Percentiles rank a stretch among this genome's conserved stretches.
phyloP scores from a whole-genome alignment of 92 coral and sea anemone genomes.

The Chrysogorgia sp. region DNA sequence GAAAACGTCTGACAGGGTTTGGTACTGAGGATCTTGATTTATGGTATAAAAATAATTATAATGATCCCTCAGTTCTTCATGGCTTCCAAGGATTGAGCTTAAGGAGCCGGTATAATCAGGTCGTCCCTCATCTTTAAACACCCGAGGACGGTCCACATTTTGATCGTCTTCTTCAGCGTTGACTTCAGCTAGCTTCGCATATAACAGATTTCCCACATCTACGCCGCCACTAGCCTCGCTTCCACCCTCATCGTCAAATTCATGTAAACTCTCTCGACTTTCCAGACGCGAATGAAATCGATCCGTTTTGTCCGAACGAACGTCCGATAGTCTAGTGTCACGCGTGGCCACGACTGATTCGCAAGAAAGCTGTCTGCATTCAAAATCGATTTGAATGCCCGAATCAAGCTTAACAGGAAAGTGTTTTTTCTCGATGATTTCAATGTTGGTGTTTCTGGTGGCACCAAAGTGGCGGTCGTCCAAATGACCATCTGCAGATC shows the following conservation, averaged over 20 bases:
- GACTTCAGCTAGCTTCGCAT: constrained; percentile 94
- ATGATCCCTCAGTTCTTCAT: constrained; percentile 91
- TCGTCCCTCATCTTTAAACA: constrained; percentile 82
- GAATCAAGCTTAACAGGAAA: constrained; percentile 73
- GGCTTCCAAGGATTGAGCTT: constrained; percentile 97
- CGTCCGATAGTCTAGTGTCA: constrained; percentile 59
- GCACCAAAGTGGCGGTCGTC: constrained; percentile 63
- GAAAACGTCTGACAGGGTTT: constrained; percentile 94
- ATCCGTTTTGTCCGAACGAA: constrained; percentile 75
- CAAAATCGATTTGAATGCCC: constrained; percentile 81
- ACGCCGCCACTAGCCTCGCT: constrained; percentile 97
- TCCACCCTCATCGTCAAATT: constrained; percentile 98
- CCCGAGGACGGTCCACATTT: constrained; percentile 83
- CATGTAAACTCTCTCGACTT: constrained; percentile 96
- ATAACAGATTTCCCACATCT: constrained; percentile 85
- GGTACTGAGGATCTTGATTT: constrained; percentile 99
- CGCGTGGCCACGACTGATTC: constrained; percentile 67
- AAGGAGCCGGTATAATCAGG: constrained; percentile 92
- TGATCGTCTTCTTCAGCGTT: constrained; percentile 98
- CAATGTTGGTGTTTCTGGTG: constrained; percentile 70
- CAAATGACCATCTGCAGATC: constrained; percentile 75
- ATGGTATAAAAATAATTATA: constrained; percentile 93
- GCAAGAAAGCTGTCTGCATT: constrained; percentile 61
- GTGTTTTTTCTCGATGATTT: constrained; percentile 53
- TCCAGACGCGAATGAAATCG: constrained; percentile 74